Base-by-base conservation (phyloP, 2,113 vertebrate species). In the Podarcis cretensis region DNA sequence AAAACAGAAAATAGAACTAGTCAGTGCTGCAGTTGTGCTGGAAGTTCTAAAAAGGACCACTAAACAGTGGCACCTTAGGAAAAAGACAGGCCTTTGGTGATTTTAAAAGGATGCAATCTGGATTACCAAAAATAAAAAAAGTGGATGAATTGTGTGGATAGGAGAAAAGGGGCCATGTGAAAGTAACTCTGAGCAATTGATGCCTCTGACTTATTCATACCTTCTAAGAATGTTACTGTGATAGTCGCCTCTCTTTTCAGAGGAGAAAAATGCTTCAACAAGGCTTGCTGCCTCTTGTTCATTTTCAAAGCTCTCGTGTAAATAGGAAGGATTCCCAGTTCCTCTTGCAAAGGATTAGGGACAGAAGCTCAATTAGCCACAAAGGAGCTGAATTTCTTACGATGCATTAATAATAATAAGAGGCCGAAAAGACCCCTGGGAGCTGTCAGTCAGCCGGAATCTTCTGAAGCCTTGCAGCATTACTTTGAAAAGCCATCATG, bases 401-500 rank as follows among this genome's bases (percentile, higher is more conserved):
- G 87, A 76, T 68, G 35, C 40, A 83, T 83, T 77, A 78, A 54
- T 75, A 81, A 75, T 37, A 87, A 74, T 18, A 69, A 78, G 40
- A 30, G 25, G 68, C 35, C 82, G 4, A 35, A 77, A 37, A 78
- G 81, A 54, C 40, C 48, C 13, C 35, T 76, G 59, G 76, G 48
- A 91, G 79, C 84, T 86, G 89, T 27, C 16, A 43, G 30, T 90
- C 85, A 90, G 40, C 21, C 5, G 27, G 74, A 69, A 21, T 1
- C 74, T 91, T 91, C 4, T 81, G 3, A 27, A 85, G 89, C 75
- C 68, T 90, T 85, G 75, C 88, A 93, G 74, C 81, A 5, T 87
- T 82, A 48, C n/a, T 94, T 91, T 81, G 65, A 92, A 93, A 87
- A 74, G 90, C 1, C 71, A 76, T 88, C 71, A n/a, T 90, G 75